Evolutionary conservation across 2,113 vertebrate genomes (phyloP).

Genomic region (Himantopus leucocephalus): DNA sequence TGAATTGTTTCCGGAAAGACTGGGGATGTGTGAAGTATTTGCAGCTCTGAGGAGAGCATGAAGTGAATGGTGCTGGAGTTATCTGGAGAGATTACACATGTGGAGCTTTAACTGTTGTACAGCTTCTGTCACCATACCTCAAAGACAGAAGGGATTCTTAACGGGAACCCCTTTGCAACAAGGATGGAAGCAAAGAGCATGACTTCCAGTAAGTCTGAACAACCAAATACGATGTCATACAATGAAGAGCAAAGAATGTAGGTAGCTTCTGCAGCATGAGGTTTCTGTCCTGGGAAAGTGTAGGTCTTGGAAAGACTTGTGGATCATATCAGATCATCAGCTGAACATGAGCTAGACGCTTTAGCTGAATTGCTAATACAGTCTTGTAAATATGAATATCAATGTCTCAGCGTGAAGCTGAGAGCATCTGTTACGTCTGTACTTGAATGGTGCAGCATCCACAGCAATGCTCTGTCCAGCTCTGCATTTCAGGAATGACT

Average conservation of each 20-base stretch:
- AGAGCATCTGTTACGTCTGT: background rate
- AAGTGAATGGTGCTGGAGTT: background rate
- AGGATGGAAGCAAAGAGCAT: background rate
- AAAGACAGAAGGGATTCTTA: background rate
- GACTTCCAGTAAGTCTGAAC: background rate
- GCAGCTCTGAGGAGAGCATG: background rate
- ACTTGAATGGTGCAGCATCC: background rate
- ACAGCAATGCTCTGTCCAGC: background rate
- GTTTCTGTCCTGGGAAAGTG: background rate
- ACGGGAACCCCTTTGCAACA: background rate
- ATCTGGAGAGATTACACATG: background rate
- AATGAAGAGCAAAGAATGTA: background rate
- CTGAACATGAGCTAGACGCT: background rate
- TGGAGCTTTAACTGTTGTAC: background rate
- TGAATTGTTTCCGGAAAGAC: background rate
- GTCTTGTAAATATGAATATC: background rate
- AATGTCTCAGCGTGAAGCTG: background rate
- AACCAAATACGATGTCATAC: accelerated
- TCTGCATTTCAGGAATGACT: background rate
- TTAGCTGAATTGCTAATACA: background rate
- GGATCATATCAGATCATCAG: background rate
- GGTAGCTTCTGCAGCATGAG: background rate
- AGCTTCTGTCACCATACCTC: background rate
- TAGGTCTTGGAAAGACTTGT: background rate
- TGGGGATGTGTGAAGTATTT: background rate